phyloP scores from a whole-genome alignment of 2,888 invertebrate genomes.

The Drosophila longiperda region DNA sequence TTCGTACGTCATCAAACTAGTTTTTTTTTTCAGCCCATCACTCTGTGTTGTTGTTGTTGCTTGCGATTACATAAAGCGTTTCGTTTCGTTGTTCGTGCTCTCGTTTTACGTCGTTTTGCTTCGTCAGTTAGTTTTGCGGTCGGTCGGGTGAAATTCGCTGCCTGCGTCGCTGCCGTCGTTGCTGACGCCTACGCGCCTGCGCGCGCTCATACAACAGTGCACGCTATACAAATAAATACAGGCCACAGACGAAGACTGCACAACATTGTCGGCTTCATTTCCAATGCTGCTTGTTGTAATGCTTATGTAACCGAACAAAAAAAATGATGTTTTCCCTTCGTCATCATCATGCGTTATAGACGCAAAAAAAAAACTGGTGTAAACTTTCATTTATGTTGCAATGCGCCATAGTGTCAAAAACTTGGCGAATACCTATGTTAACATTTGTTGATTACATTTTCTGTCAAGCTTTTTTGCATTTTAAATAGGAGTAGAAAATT shows the following conservation, averaged over 20 bases:
- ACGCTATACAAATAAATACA: conserved; percentile 48
- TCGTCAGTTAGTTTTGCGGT: conserved; percentile 51
- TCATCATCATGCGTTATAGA: conserved; percentile 54
- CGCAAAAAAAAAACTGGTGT: conserved; percentile 41
- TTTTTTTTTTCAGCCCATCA: conserved; percentile 48
- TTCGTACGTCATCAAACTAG: conserved; percentile 73
- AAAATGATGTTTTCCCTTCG: conserved; percentile 71
- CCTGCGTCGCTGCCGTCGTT: conserved; percentile 39
- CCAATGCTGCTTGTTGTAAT: conserved; percentile 24
- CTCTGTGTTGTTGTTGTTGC: conserved; percentile 33
- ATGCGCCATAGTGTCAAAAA: conserved; percentile 49
- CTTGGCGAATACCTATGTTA: conserved; percentile 3
- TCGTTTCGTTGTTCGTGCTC: conserved; percentile 56
- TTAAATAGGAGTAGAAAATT: neutral
- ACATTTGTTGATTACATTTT: neutral
- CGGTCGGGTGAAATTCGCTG: conserved; percentile 75
- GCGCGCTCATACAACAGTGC: conserved; percentile 35
- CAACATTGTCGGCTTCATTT: conserved; percentile 32
- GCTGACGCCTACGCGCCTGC: conserved; percentile 63
- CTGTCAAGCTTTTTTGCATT: neutral
- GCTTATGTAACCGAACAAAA: conserved; percentile 60
- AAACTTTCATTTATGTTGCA: conserved; percentile 79
- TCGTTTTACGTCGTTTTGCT: conserved; percentile 56
- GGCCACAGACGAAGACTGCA: conserved; percentile 32
- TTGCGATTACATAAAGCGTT: conserved; percentile 71